Evolutionary conservation across 2,113 vertebrate genomes (phyloP), one percentile per base, ranked within the genome.

Genomic region (Neogobius melanostomus): DNA sequence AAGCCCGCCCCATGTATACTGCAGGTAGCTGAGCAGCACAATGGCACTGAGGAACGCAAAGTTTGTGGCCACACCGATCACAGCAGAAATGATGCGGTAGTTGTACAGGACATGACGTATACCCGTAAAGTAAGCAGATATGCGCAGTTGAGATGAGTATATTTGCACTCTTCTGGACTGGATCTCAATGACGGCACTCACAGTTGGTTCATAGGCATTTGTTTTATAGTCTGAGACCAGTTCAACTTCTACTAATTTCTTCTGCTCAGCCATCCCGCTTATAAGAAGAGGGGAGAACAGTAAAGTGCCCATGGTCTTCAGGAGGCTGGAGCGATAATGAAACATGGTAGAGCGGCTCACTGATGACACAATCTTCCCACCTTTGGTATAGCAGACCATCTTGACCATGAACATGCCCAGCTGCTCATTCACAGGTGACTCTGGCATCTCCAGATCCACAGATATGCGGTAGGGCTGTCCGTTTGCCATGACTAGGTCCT

Each of bases 381-480:
- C 92, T 81, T 89, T 91, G 28, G 93, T 91, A 73, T 95, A 97
- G 64, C 92, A 94, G 3, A 88, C 93, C 82, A 96, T 93, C 69
- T 86, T 92, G 63, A 97, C 89, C 93, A 97, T 91, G 81, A 97
- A 97, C 96, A 97, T 97, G 63, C 96, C 96, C 62, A 97, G 69
- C 15, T 93, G 88, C 69, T 94, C 93, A 54, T 97, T 97, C 63
- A 93, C 93, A 0, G 93, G 93, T 1, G 96, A 97, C 88, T 97
- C 96, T 0, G 96, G 96, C 88, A 97, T 88, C 79, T 95, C 94
- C 14, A 97, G 65, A 64, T 95, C 95, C 67, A 97, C 69, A 6
- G 94, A 95, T 16, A 97, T 86, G 0, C 92, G 91, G 67, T 96
- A 97, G 0, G 95, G 95, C 74, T 95, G 95, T 42, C 95, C 95